A percentile compares a stretch with the other conserved stretches of the same genome.
Evolutionary conservation across 2,888 invertebrate genomes (phyloP).

Genomic region (Mesopsocus fuscifrons): DNA sequence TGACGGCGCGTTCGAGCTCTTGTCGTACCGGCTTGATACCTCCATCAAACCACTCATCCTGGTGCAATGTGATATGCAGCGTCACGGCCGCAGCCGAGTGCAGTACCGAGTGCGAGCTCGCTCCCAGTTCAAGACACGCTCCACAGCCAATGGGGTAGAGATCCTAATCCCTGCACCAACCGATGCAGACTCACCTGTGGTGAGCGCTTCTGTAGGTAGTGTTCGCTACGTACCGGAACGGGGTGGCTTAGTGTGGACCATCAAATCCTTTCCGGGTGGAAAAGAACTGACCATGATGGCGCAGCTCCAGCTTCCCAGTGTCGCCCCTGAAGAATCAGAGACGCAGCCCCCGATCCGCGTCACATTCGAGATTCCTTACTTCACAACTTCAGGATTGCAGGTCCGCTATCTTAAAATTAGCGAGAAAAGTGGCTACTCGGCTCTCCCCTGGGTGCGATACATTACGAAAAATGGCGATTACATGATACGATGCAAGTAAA

Average conservation of each 20-base stretch:
- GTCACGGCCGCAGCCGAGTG: slow-evolving; percentile 42
- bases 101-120: slow-evolving; percentile 49
- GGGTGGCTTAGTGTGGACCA: slow-evolving; percentile 41
- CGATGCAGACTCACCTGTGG: slow-evolving; percentile 49
- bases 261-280: slow-evolving; percentile 45
- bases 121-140: slow-evolving; percentile 45
- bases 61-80: slow-evolving; percentile 47
- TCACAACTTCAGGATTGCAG: slow-evolving; percentile 38
- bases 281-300: slow-evolving; percentile 48
- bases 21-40: slow-evolving; percentile 45
- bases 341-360: slow-evolving; percentile 40
- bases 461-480: slow-evolving; percentile 54
- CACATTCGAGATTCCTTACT: slow-evolving; percentile 46
- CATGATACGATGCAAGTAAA: slow-evolving; percentile 35
- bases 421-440: slow-evolving; percentile 50
- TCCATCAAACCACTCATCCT: slow-evolving; percentile 48
- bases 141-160: slow-evolving; percentile 49
- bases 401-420: slow-evolving; percentile 50
- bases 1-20: slow-evolving; percentile 49
- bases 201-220: slow-evolving; percentile 41
- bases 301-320: slow-evolving; percentile 45
- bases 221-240: slow-evolving; percentile 45
- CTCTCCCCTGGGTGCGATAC: slow-evolving; percentile 48
- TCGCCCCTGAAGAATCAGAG: slow-evolving; percentile 38
- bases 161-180: slow-evolving; percentile 38